These are phyloP conservation scores for Crotalus helleri DNA, from an alignment of 2,113 vertebrate species.

Conservation along the genomic window DNA sequence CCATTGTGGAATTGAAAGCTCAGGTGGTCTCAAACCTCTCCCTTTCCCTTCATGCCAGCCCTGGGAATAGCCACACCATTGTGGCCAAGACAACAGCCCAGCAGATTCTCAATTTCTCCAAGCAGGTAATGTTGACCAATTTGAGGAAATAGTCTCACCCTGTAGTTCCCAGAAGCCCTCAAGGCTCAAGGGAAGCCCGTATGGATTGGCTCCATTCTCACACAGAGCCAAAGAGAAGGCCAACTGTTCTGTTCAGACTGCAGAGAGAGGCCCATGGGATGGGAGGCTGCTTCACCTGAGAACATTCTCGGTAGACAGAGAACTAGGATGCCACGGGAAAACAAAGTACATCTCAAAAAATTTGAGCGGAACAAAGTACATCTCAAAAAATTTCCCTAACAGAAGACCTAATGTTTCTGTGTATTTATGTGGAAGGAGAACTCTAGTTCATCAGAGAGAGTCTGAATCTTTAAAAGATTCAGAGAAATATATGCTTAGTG, in stretches of 20 bases:
- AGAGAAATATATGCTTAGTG: neutral
- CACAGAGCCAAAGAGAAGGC: neutral
- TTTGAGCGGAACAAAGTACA: neutral
- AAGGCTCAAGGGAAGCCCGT: neutral
- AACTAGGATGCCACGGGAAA: neutral
- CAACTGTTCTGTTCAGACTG: too few species aligned
- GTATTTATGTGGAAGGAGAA: neutral
- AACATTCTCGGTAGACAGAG: neutral
- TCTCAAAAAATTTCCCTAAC: neutral
- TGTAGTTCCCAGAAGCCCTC: neutral
- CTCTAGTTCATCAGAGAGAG: neutral
- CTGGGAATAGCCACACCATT: constrained; percentile 95
- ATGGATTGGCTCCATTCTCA: neutral
- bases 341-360: neutral
- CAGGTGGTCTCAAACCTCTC: constrained; percentile 87
- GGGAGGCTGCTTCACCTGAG: neutral
- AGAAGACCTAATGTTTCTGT: neutral
- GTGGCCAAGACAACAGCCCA: constrained; percentile 86
- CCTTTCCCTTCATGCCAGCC: constrained; percentile 88
- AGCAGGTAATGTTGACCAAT: constrained; percentile 78
- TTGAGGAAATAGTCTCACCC: fast-evolving
- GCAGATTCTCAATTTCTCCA: constrained; percentile 84
- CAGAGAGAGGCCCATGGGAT: neutral
- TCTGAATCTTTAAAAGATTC: too few species aligned
- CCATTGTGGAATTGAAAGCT: constrained; percentile 87